These are phyloP conservation scores for Chymomyza procnemis DNA, from an alignment of 2,888 invertebrate genomes.

Conservation along the genomic window DNA sequence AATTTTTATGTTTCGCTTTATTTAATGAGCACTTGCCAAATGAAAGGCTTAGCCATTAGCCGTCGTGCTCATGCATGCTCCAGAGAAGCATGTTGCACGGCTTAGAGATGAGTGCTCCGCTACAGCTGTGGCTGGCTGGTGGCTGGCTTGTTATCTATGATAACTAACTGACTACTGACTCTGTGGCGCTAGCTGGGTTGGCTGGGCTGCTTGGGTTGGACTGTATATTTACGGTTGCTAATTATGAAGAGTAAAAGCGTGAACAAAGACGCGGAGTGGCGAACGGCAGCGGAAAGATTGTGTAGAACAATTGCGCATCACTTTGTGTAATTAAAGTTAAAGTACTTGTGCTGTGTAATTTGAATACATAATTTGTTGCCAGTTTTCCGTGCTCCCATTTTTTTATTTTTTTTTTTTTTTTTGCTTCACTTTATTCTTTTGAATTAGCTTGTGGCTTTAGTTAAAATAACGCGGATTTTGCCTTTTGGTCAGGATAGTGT, in stretches of 20 bases:
- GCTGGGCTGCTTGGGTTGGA: neutral
- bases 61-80: neutral
- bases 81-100: constrained; percentile 29
- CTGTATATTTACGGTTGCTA: constrained; percentile 38
- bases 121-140: neutral
- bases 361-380: constrained; percentile 52
- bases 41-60: neutral
- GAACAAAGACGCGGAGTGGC: neutral
- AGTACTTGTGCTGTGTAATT: constrained; percentile 25
- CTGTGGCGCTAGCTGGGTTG: neutral
- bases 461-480: neutral
- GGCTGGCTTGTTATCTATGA: neutral
- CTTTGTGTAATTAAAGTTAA: constrained; percentile 62
- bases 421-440: neutral
- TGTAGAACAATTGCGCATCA: constrained; percentile 8
- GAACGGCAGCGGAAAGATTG: neutral
- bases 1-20: constrained; percentile 32
- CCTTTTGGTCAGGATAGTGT: neutral
- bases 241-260: constrained; percentile 46
- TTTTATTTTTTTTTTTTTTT: neutral
- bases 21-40: constrained; percentile 25
- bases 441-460: neutral
- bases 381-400: constrained; percentile 9
- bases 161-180: too few species aligned
- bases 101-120: constrained; percentile 21